Conservation (phyloP, 2,113 vertebrate genomes). For the Neolamprologus falcicula region DNA sequence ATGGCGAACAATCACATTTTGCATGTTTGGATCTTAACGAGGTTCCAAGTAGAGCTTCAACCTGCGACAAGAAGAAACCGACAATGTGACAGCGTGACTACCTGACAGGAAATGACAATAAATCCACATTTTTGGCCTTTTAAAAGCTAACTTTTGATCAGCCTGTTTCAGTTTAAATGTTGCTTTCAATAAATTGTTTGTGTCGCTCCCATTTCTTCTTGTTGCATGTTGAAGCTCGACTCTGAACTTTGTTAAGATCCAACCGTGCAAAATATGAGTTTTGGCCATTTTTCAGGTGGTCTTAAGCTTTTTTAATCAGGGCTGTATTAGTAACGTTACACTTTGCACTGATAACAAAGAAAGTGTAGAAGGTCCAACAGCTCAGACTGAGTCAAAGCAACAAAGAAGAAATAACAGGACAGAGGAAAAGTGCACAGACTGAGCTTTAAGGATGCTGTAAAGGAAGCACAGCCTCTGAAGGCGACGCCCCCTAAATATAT, state of each 20-base stretch:
- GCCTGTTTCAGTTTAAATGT: rapidly evolving
- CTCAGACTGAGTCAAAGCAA: background rate
- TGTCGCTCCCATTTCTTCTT: rapidly evolving
- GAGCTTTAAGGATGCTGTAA: background rate
- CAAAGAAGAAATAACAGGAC: background rate
- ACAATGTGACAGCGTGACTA: background rate
- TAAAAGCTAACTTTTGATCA: background rate
- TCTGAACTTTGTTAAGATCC: background rate
- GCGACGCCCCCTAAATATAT: background rate
- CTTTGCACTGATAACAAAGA: background rate
- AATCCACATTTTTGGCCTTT: background rate
- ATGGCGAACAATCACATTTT: background rate
- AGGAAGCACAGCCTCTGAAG: background rate
- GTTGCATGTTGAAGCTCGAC: background rate
- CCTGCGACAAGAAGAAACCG: rapidly evolving
- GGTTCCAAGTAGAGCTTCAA: background rate
- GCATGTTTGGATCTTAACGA: background rate
- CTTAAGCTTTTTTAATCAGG: rapidly evolving
- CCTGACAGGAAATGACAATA: background rate
- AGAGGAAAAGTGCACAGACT: background rate
- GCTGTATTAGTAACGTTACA: background rate
- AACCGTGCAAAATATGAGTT: rapidly evolving
- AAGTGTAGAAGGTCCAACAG: rapidly evolving
- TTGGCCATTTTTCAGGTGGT: background rate
- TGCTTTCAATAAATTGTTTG: background rate